These are phyloP conservation scores for Podotricha telesiphe DNA, from an alignment of 2,888 invertebrate genomes.

Conservation along the genomic window DNA sequence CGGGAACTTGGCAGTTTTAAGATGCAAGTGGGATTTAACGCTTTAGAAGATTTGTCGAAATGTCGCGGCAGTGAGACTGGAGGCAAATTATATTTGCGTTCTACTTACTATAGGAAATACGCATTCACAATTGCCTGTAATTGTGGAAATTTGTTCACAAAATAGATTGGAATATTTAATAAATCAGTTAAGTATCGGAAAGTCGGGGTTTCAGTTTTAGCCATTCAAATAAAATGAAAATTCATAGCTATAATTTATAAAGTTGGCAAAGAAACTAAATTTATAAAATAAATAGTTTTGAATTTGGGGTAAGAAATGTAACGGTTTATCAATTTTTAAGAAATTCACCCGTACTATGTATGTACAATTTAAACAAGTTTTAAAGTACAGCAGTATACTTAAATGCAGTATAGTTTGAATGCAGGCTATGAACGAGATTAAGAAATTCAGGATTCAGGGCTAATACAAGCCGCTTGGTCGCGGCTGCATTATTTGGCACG, in stretches of 20 bases:
- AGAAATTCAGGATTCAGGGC: slow-evolving; percentile 53
- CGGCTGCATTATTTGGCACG: slow-evolving; percentile 72
- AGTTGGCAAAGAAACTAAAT: slow-evolving; percentile 29
- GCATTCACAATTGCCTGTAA: background rate
- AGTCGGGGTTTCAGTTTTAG: background rate
- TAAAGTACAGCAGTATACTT: background rate
- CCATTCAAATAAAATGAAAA: slow-evolving; percentile 25
- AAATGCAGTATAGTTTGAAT: slow-evolving; percentile 30
- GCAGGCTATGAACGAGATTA: slow-evolving; percentile 34
- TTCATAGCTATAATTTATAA: slow-evolving; percentile 26
- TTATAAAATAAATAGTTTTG: slow-evolving; percentile 24
- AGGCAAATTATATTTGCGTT: slow-evolving; percentile 13
- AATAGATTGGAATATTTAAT: background rate
- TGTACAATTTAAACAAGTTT: too few species aligned
- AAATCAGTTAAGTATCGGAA: slow-evolving; percentile 5
- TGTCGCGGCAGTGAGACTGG: slow-evolving; percentile 10
- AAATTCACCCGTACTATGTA: background rate
- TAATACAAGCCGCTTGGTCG: slow-evolving; percentile 61
- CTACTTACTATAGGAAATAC: background rate
- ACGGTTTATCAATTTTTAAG: slow-evolving; percentile 11
- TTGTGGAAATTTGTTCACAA: background rate
- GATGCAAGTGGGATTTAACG: slow-evolving; percentile 30
- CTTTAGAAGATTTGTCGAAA: slow-evolving; percentile 18
- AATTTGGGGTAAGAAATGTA: slow-evolving; percentile 23
- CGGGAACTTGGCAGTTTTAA: slow-evolving; percentile 31